These are phyloP conservation scores for Griposia aprilina DNA, from an alignment of 2,888 invertebrate genomes.

Conservation along the genomic window DNA sequence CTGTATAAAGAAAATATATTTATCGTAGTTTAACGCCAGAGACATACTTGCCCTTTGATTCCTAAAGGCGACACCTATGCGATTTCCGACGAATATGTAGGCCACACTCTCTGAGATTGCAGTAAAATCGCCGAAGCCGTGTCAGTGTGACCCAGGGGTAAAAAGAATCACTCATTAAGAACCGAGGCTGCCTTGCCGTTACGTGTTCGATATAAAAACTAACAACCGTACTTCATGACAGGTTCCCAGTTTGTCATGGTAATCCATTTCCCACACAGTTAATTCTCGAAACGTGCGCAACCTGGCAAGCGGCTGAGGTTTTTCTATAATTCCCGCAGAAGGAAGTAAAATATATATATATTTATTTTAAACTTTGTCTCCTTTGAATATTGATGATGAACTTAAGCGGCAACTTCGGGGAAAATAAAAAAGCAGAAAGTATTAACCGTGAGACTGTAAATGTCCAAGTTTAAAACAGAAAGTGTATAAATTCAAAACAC, in stretches of 20 bases:
- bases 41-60: constrained; percentile 1
- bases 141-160: constrained; percentile 18
- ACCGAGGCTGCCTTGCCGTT: constrained; percentile 13
- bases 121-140: constrained; percentile 9
- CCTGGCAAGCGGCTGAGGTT: constrained; percentile 35
- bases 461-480: neutral
- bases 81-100: constrained; percentile 9
- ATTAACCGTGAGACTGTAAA: neutral
- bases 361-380: constrained; percentile 33
- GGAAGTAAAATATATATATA: constrained; percentile 30
- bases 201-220: constrained; percentile 47
- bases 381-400: constrained; percentile 36
- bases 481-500: neutral
- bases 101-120: constrained; percentile 33
- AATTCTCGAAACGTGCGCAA: constrained; percentile 57
- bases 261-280: constrained; percentile 62
- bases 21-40: neutral
- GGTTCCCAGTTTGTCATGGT: constrained; percentile 62
- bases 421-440: neutral
- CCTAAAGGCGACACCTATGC: constrained; percentile 9
- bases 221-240: constrained; percentile 46
- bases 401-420: neutral
- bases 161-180: constrained; percentile 42
- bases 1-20: neutral
- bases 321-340: constrained; percentile 44